Conservation (phyloP, 2,888 invertebrate species). For the Lycocerus yunnanus region DNA sequence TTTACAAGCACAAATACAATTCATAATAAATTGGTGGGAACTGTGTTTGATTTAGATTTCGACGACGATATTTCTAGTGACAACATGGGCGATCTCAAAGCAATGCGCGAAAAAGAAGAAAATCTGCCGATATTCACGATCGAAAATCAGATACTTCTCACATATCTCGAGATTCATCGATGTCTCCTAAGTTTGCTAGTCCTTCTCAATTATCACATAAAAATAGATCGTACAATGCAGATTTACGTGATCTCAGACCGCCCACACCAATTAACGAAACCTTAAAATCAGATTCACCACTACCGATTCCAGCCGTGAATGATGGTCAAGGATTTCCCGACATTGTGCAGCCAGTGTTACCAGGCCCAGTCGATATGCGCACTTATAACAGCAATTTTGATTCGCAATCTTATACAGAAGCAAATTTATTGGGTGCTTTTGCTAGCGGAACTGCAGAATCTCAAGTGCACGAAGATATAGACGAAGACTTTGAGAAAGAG, state of each 20-base stretch:
- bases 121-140: conserved; percentile 73
- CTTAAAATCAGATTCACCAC: conserved; percentile 42
- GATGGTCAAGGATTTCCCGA: conserved; percentile 59
- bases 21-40: conserved; percentile 80
- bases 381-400: conserved; percentile 74
- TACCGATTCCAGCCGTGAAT: conserved; percentile 36
- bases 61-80: conserved; percentile 81
- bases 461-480: conserved; percentile 70
- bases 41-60: conserved; percentile 85
- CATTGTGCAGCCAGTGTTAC: conserved; percentile 73
- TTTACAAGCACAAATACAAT: conserved; percentile 69
- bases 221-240: conserved; percentile 50
- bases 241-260: conserved; percentile 57
- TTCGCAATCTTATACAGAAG: conserved; percentile 63
- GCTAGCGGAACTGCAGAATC: conserved; percentile 70
- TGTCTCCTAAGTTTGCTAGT: conserved; percentile 63
- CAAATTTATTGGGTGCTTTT: conserved; percentile 69
- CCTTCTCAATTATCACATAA: conserved; percentile 55
- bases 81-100: conserved; percentile 73
- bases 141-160: conserved; percentile 58
- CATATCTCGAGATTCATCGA: conserved; percentile 59
- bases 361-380: conserved; percentile 89
- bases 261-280: conserved; percentile 57
- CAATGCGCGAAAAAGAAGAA: conserved; percentile 78
- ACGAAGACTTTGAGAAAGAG: conserved; percentile 80